These are phyloP conservation scores for Caenorhabditis sp. DNA, from an alignment of 2,888 invertebrate species.

Conservation along the genomic window DNA sequence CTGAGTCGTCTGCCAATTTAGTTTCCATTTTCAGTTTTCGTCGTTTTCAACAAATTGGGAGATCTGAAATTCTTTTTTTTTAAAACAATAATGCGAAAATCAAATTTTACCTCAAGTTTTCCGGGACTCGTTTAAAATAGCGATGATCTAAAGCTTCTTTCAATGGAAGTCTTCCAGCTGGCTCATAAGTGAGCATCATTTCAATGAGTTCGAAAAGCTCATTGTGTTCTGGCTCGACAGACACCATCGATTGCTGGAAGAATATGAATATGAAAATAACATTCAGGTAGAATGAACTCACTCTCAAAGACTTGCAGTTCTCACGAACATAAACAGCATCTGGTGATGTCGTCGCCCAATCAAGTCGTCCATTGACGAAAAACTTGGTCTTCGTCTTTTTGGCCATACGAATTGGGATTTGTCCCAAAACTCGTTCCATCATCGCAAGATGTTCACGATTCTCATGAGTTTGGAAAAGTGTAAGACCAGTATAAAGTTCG, in stretches of 20 bases:
- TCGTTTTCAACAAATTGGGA: not conserved
- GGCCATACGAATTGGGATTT: constrained; percentile 85
- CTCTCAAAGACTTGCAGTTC: constrained; percentile 93
- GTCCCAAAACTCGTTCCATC: constrained; percentile 98
- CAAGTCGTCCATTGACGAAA: constrained; percentile 94
- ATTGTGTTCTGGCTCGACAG: constrained; percentile 87
- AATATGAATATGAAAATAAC: not conserved
- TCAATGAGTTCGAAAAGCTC: constrained; percentile 92
- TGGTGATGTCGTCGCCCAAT: constrained; percentile 96
- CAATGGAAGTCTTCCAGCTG: constrained; percentile 86
- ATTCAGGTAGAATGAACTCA: constrained; percentile 74
- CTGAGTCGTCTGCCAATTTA: too few relatives aligned
- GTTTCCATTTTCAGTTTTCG: too few relatives aligned
- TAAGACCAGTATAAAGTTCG: constrained; percentile 84
- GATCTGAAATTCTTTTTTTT: not conserved
- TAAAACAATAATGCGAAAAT: not conserved
- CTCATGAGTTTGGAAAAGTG: constrained; percentile 95
- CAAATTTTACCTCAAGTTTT: constrained; percentile 20
- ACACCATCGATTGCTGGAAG: constrained; percentile 84
- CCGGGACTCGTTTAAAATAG: constrained; percentile 78
- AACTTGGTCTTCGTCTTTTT: constrained; percentile 85
- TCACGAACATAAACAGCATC: constrained; percentile 96
- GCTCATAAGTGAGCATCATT: constrained; percentile 96
- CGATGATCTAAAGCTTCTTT: constrained; percentile 88
- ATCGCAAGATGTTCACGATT: constrained; percentile 99